Conservation (phyloP, 2,888 invertebrate genomes). For the Dendrolimus houi region DNA sequence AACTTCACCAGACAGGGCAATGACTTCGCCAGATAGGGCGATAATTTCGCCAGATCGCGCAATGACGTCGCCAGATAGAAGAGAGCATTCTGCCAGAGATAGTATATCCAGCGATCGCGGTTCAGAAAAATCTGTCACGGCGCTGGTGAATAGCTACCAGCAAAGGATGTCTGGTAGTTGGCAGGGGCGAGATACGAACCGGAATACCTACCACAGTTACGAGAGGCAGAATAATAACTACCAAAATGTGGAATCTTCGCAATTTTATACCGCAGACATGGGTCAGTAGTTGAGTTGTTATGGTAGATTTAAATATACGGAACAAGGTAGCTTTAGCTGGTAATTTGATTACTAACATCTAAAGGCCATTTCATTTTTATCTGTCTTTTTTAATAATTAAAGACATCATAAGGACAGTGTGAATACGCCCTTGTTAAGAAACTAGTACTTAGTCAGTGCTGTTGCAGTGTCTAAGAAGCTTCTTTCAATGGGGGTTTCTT, state of each 20-base stretch:
- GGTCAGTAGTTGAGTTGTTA: slow-evolving; percentile 41
- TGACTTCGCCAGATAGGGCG: background rate
- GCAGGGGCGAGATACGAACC: slow-evolving; percentile 33
- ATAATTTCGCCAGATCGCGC: slow-evolving; percentile 11
- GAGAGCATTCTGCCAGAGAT: slow-evolving; percentile 11
- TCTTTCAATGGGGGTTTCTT: too few species aligned
- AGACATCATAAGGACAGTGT: background rate
- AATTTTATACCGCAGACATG: slow-evolving; percentile 60
- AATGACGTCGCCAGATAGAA: slow-evolving; percentile 7
- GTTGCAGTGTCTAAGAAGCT: too few species aligned
- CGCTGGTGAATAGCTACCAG: slow-evolving; percentile 62
- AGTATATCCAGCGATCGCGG: slow-evolving; percentile 13
- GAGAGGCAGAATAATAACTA: slow-evolving; percentile 46
- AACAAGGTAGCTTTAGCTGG: background rate
- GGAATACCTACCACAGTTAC: slow-evolving; percentile 19
- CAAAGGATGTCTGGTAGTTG: slow-evolving; percentile 44
- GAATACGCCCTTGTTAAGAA: background rate
- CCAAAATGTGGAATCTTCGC: slow-evolving; percentile 52
- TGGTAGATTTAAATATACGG: background rate
- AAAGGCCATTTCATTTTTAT: background rate
- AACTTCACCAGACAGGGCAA: background rate
- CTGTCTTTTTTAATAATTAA: too few species aligned
- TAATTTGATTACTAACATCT: background rate
- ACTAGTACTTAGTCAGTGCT: too few species aligned
- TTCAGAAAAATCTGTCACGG: slow-evolving; percentile 49